Evolutionary conservation across 2,888 invertebrate genomes (phyloP).

Genomic region (Hecatera dysodea): DNA sequence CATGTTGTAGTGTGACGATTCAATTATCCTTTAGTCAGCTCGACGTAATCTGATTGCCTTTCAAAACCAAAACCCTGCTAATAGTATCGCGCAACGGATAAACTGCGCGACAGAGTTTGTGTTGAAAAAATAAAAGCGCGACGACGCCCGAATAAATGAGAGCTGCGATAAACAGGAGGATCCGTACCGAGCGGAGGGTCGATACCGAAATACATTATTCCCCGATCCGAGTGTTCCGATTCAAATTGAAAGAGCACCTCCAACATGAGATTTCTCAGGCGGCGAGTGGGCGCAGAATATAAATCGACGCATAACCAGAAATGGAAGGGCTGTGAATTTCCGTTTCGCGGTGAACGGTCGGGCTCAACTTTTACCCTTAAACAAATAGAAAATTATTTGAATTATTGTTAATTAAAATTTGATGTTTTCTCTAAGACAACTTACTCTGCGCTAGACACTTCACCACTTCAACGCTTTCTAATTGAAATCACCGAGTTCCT

Average conservation of each 20-base stretch:
- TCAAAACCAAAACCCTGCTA: slow-evolving; percentile 88
- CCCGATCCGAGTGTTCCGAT: slow-evolving; percentile 91
- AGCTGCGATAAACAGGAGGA: slow-evolving; percentile 90
- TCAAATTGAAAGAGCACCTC: slow-evolving; percentile 91
- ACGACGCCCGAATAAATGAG: slow-evolving; percentile 90
- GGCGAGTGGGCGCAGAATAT: slow-evolving; percentile 91
- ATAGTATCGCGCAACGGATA: slow-evolving; percentile 86
- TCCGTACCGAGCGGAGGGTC: slow-evolving; percentile 88
- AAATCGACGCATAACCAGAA: slow-evolving; percentile 91
- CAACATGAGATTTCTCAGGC: slow-evolving; percentile 91
- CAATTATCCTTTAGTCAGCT: slow-evolving; percentile 84
- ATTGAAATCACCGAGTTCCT: slow-evolving; percentile 53
- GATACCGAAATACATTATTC: slow-evolving; percentile 91
- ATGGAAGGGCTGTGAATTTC: slow-evolving; percentile 89
- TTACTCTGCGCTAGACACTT: slow-evolving; percentile 17
- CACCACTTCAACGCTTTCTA: slow-evolving; percentile 50
- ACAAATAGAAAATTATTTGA: slow-evolving; percentile 66
- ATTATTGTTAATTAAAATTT: slow-evolving; percentile 51
- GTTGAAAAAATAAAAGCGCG: slow-evolving; percentile 90
- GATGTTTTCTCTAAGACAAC: slow-evolving; percentile 25
- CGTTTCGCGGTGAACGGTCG: slow-evolving; percentile 84
- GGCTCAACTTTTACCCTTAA: slow-evolving; percentile 72
- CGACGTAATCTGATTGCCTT: slow-evolving; percentile 84
- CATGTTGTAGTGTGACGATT: slow-evolving; percentile 82
- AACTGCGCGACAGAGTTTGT: slow-evolving; percentile 87